Conservation (phyloP, 2,113 vertebrate species). For the Dinomys branickii region DNA sequence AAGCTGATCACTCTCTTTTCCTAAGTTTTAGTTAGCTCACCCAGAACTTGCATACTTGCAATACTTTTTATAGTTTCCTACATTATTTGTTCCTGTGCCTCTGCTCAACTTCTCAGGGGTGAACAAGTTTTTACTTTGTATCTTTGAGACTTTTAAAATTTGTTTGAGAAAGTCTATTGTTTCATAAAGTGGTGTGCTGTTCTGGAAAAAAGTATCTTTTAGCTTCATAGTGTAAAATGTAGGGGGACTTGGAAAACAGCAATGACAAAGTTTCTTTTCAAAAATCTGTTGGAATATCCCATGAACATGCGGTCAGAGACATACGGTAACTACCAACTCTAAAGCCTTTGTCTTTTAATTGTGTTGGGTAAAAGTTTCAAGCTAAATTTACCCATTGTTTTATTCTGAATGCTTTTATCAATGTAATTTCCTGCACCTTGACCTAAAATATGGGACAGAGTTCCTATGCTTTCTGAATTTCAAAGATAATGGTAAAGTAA, state of each 20-base stretch:
- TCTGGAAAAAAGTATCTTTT: neutral
- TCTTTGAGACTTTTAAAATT: neutral
- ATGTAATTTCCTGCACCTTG: slow-evolving; percentile 75
- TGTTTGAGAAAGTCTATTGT: neutral
- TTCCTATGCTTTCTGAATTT: slow-evolving; percentile 60
- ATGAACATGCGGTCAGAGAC: neutral
- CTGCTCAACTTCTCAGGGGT: neutral
- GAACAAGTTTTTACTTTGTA: neutral
- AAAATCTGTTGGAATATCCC: neutral
- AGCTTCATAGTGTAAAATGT: neutral
- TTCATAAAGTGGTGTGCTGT: neutral
- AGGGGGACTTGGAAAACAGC: neutral
- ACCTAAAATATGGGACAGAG: slow-evolving; percentile 67
- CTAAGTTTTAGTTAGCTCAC: neutral
- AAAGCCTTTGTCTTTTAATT: slow-evolving; percentile 65
- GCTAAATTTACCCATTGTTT: slow-evolving; percentile 81
- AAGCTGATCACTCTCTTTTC: neutral
- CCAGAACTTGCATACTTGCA: neutral
- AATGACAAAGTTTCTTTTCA: neutral
- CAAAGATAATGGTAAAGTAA: slow-evolving; percentile 59
- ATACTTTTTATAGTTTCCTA: neutral
- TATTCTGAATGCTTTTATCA: slow-evolving; percentile 77
- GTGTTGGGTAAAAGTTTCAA: slow-evolving; percentile 64
- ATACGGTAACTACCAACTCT: neutral
- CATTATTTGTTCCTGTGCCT: neutral